Evolutionary conservation across 2,113 vertebrate species (phyloP).

Genomic region (Emberiza fucata): DNA sequence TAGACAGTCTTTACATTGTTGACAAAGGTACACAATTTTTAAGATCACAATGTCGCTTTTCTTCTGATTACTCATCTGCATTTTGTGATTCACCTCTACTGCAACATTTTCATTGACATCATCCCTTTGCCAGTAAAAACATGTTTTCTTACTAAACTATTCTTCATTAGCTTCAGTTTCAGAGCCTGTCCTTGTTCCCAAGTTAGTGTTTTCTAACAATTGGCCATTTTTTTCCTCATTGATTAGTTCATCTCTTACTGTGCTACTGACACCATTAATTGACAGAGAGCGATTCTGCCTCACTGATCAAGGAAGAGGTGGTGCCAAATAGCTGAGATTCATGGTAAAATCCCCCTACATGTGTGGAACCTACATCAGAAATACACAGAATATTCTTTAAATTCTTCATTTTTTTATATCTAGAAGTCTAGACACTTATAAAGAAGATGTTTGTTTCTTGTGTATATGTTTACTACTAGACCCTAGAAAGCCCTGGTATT

Average conservation of each 20-base stretch:
- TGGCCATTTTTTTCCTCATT: background rate
- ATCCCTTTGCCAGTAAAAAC: slow-evolving; percentile 57
- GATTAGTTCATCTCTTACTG: background rate
- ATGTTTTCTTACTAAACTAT: slow-evolving; percentile 6
- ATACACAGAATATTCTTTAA: background rate
- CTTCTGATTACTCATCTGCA: slow-evolving; percentile 53
- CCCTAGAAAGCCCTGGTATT: background rate
- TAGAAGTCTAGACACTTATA: background rate
- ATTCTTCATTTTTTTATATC: background rate
- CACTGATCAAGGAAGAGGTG: background rate
- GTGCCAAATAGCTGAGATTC: background rate
- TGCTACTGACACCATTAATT: background rate
- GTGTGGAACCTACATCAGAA: background rate
- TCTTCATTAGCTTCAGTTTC: background rate
- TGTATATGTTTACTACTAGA: background rate
- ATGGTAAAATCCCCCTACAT: background rate
- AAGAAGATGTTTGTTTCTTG: background rate
- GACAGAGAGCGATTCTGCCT: background rate
- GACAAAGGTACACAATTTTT: background rate
- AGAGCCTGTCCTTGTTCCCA: background rate
- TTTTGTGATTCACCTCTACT: slow-evolving; percentile 58
- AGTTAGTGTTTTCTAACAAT: background rate
- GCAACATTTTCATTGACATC: slow-evolving; percentile 57
- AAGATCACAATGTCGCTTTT: background rate
- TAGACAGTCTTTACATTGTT: background rate